phyloP scores from a whole-genome alignment of 2,113 vertebrate genomes.

The Lamprologus speciosus region DNA sequence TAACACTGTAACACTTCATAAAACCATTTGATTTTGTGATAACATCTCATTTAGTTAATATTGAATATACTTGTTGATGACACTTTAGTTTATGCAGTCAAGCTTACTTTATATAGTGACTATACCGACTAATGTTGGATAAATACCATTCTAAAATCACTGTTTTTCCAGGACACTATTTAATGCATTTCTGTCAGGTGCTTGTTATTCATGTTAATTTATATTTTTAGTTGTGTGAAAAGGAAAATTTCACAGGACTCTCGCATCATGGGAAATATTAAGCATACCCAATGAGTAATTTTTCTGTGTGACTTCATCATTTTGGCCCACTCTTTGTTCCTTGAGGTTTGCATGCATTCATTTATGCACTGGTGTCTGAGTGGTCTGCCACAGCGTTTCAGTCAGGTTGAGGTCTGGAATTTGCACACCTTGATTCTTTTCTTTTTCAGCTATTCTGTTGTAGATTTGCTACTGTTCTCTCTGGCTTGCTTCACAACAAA shows the following conservation, averaged over 20 bases:
- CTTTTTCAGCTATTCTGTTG: neutral
- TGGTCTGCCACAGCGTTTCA: neutral
- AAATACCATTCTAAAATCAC: neutral
- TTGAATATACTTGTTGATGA: neutral
- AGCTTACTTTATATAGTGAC: neutral
- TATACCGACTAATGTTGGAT: neutral
- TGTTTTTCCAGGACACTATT: neutral
- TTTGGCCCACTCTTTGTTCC: neutral
- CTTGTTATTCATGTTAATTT: neutral
- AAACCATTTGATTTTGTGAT: neutral
- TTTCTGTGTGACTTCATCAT: neutral
- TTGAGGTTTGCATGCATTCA: neutral
- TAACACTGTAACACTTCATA: neutral
- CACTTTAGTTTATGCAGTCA: neutral
- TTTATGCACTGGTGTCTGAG: neutral
- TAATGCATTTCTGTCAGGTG: neutral
- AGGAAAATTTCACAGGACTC: neutral
- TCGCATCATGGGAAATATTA: neutral
- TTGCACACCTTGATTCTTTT: neutral
- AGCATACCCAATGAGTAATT: neutral
- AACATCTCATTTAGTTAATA: neutral
- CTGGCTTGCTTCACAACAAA: neutral
- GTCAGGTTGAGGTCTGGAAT: neutral
- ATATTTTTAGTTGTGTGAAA: neutral
- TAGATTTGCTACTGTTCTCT: neutral